Conservation (phyloP, 2,888 invertebrate genomes). For the Phrixothrix hirtus region DNA sequence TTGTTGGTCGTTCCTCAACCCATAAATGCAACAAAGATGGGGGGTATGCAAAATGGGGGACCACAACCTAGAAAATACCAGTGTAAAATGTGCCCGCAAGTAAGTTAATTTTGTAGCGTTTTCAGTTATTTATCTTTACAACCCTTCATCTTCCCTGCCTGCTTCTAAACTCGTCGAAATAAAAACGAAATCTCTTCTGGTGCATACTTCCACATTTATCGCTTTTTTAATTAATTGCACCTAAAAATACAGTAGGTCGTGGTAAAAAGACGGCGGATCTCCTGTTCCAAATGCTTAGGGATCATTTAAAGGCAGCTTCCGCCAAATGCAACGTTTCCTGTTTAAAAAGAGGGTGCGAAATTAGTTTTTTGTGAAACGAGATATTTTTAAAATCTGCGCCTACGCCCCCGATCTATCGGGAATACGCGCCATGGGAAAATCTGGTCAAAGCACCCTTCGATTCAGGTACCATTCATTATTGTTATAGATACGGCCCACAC, state of each 20-base stretch:
- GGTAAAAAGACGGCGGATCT: conserved; percentile 6
- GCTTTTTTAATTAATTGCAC: background rate
- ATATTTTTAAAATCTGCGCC: conserved; percentile 45
- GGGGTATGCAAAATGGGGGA: conserved; percentile 54
- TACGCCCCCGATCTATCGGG: conserved; percentile 31
- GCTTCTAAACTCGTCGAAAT: too few relatives aligned
- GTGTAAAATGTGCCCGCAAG: conserved; percentile 98
- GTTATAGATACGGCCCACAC: conserved; percentile 35
- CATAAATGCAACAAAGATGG: conserved; percentile 70
- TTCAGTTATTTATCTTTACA: too few relatives aligned
- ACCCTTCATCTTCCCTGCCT: too few relatives aligned
- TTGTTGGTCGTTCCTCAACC: conserved; percentile 89
- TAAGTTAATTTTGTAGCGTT: conserved; percentile 59
- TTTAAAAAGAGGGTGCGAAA: conserved; percentile 50
- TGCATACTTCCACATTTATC: too few relatives aligned
- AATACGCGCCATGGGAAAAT: conserved; percentile 38
- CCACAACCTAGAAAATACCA: conserved; percentile 77
- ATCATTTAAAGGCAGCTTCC: conserved; percentile 34
- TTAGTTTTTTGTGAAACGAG: conserved; percentile 49
- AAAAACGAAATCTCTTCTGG: too few relatives aligned
- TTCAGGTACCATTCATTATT: conserved; percentile 31
- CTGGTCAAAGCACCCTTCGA: conserved; percentile 19
- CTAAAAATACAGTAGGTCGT: conserved; percentile 1
- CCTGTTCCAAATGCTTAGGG: conserved; percentile 18
- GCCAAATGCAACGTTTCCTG: conserved; percentile 45